Conservation (phyloP, 2,113 vertebrate species). For the Mirounga angustirostris region DNA sequence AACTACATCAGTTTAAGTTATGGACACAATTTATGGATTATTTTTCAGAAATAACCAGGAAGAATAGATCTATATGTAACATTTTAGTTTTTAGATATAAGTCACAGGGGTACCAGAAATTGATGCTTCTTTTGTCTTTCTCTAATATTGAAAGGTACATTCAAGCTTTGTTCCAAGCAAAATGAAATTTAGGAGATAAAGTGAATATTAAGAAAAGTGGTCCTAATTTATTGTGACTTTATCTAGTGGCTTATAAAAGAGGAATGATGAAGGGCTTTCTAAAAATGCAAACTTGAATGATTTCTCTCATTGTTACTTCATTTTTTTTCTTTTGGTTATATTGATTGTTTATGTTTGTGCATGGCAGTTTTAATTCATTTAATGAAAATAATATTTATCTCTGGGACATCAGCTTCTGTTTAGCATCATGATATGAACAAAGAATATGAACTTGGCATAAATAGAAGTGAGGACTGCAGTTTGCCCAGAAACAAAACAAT, state of each 20-base stretch:
- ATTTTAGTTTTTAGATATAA: conserved; percentile 17
- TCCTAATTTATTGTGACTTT: conserved; percentile 62
- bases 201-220: conserved; percentile 37
- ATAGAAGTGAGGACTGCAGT: neutral
- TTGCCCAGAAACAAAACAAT: conserved; percentile 26
- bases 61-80: neutral
- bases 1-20: neutral
- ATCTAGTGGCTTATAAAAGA: neutral
- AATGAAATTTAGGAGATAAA: conserved; percentile 62
- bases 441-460: conserved; percentile 30
- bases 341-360: neutral
- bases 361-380: conserved; percentile 53
- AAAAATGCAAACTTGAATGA: conserved; percentile 47
- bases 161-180: conserved; percentile 22
- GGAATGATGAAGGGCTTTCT: conserved; percentile 11
- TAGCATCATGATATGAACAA: neutral
- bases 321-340: conserved; percentile 10
- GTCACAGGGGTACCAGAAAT: neutral
- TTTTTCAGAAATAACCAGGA: conserved; percentile 9
- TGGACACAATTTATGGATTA: neutral
- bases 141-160: neutral
- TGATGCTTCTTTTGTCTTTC: neutral
- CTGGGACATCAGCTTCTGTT: conserved; percentile 31
- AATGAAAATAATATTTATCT: conserved; percentile 54
- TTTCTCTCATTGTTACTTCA: conserved; percentile 22